These are phyloP conservation scores for Mola mola DNA, from an alignment of 2,113 vertebrate genomes.

Conservation along the genomic window DNA sequence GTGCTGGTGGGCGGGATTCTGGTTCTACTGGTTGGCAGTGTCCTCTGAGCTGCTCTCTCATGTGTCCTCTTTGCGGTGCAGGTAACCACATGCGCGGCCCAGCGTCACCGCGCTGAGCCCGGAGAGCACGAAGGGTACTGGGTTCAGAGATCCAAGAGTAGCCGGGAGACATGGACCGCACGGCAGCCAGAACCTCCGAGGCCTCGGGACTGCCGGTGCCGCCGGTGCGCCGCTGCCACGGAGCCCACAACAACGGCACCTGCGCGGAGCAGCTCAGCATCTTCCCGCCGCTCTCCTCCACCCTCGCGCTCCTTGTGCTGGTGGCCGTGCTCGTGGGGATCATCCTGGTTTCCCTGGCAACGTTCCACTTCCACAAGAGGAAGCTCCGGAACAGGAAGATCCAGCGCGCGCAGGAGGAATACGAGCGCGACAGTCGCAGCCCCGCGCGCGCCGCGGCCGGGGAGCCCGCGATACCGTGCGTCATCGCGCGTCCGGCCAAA, in stretches of 20 bases:
- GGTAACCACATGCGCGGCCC: constrained; percentile 77
- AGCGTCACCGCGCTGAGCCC: constrained; percentile 70
- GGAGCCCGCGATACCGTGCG: constrained; percentile 69
- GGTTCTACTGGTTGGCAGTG: neutral
- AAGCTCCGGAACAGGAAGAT: constrained; percentile 97
- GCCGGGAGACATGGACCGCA: constrained; percentile 70
- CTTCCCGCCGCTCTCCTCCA: constrained; percentile 93
- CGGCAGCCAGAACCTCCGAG: constrained; percentile 88
- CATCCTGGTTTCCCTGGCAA: constrained; percentile 92
- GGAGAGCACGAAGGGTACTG: constrained; percentile 55
- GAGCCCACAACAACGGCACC: constrained; percentile 83
- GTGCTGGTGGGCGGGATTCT: constrained; percentile 33
- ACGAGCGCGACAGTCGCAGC: constrained; percentile 93
- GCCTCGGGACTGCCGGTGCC: constrained; percentile 87
- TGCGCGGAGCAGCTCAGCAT: constrained; percentile 90
- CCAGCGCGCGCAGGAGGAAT: constrained; percentile 95
- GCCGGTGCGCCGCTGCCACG: constrained; percentile 85
- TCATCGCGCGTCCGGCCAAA: constrained; percentile 76
- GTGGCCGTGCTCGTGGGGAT: constrained; percentile 92
- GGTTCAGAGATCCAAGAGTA: constrained; percentile 43
- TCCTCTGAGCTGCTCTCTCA: constrained; percentile 43
- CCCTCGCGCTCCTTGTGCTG: constrained; percentile 92
- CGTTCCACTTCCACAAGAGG: constrained; percentile 95
- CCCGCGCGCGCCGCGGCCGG: constrained; percentile 56
- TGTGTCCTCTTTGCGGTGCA: constrained; percentile 58